Conservation (phyloP, 2,797 vertebrate genomes). For the Phaenicophaeus curvirostris region DNA sequence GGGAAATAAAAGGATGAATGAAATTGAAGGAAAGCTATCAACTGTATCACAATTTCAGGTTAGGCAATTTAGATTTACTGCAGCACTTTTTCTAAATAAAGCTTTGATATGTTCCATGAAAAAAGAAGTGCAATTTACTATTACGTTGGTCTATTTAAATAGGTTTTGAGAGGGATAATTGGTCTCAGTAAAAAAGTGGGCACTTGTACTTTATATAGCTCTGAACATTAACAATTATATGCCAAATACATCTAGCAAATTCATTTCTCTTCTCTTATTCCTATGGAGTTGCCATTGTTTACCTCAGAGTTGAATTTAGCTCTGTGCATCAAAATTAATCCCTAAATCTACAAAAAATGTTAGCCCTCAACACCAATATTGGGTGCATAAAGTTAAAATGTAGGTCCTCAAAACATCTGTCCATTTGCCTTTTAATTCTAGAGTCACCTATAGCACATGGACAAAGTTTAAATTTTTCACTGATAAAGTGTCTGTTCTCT, state of each 20-base stretch:
- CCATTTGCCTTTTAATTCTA: neutral
- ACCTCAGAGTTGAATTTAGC: neutral
- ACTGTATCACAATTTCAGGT: conserved; percentile 32
- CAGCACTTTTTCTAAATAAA: conserved; percentile 34
- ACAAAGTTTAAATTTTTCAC: neutral
- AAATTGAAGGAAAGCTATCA: conserved; percentile 41
- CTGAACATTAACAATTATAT: conserved; percentile 29
- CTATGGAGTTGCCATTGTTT: neutral
- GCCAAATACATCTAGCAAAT: neutral
- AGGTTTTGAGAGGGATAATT: conserved; percentile 23
- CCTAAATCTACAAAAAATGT: neutral
- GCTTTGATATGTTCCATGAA: conserved; percentile 33
- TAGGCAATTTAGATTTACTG: conserved; percentile 48
- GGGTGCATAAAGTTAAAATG: neutral
- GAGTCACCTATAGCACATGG: neutral
- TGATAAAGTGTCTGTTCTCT: neutral
- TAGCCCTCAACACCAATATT: neutral
- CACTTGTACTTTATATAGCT: conserved; percentile 7
- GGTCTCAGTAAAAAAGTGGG: neutral
- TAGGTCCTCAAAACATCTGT: neutral
- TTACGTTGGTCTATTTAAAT: conserved; percentile 37
- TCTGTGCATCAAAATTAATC: neutral
- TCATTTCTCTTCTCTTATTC: conserved; percentile 24
- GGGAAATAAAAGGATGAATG: conserved; percentile 12
- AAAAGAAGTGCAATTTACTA: conserved; percentile 12